A percentile compares a stretch with the other conserved stretches of the same genome.
These are phyloP conservation scores for Battus philenor DNA, from an alignment of 1,140 invertebrate species.

Conservation along the genomic window DNA sequence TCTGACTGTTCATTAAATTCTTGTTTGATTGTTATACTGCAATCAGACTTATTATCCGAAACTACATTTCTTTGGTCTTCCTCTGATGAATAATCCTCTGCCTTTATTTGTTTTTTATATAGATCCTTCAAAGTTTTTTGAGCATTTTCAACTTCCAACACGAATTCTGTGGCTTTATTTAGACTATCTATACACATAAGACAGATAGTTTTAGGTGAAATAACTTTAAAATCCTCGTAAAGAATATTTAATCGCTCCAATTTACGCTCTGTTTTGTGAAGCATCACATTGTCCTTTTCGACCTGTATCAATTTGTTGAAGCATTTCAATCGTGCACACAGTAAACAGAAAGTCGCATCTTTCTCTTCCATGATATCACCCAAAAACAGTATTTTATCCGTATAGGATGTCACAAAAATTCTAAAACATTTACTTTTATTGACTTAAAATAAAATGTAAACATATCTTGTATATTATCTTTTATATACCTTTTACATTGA, in stretches of 20 bases:
- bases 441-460: not conserved
- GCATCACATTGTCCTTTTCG: not conserved
- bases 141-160: conserved; percentile 24
- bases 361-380: not conserved
- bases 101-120: conserved; percentile 8
- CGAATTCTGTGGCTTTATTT: conserved; percentile 31
- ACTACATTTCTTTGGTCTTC: conserved; percentile 4
- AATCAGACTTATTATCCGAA: not conserved
- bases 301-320: not conserved
- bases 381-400: not conserved
- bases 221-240: conserved; percentile 15
- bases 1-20: conserved; percentile 3
- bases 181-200: conserved; percentile 25
- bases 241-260: conserved; percentile 10
- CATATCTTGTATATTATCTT: not conserved
- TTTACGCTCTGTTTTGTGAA: not conserved
- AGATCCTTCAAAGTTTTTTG: conserved; percentile 21
- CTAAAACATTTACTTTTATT: not conserved
- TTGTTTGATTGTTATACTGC: not conserved
- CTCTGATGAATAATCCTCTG: not conserved
- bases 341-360: not conserved
- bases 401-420: not conserved
- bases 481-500: too few species aligned
- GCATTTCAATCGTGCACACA: conserved; percentile 3
- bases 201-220: conserved; percentile 40